phyloP scores from a whole-genome alignment of 2,113 vertebrate species.

The Corydoras maculifer region DNA sequence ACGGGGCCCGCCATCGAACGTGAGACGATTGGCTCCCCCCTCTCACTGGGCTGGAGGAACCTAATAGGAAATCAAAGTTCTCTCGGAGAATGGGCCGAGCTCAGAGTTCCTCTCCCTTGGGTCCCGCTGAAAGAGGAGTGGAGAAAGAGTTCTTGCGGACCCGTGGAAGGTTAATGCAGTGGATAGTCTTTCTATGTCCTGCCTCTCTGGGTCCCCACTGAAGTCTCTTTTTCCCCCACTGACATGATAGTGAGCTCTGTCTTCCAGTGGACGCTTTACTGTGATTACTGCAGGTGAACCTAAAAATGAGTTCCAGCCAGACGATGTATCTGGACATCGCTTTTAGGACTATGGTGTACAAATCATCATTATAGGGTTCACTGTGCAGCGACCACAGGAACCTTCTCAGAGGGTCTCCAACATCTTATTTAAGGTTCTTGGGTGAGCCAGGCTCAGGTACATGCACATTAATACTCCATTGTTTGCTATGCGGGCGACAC shows the following conservation, averaged over 20 bases:
- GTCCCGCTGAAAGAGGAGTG: conserved; percentile 97
- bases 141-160: conserved; percentile 80
- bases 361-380: too few species aligned
- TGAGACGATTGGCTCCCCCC: conserved; percentile 79
- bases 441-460: too few species aligned
- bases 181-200: conserved; percentile 89
- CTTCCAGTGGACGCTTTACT: conserved; percentile 5
- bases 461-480: too few species aligned
- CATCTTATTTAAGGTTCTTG: too few species aligned
- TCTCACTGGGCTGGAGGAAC: conserved; percentile 77
- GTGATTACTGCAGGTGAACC: too few species aligned
- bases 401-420: too few species aligned
- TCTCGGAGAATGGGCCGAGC: conserved; percentile 86
- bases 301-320: too few species aligned
- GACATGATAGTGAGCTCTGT: conserved; percentile 26
- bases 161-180: conserved; percentile 90
- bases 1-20: conserved; percentile 70
- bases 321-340: too few species aligned
- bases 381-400: too few species aligned
- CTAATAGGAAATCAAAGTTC: conserved; percentile 99
- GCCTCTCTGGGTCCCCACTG: conserved; percentile 51
- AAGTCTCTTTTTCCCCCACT: conserved; percentile 43
- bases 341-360: too few species aligned
- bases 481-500: too few species aligned
- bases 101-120: conserved; percentile 97